These are phyloP conservation scores for Teleiodes luculella DNA, from an alignment of 2,888 invertebrate genomes.

Conservation along the genomic window DNA sequence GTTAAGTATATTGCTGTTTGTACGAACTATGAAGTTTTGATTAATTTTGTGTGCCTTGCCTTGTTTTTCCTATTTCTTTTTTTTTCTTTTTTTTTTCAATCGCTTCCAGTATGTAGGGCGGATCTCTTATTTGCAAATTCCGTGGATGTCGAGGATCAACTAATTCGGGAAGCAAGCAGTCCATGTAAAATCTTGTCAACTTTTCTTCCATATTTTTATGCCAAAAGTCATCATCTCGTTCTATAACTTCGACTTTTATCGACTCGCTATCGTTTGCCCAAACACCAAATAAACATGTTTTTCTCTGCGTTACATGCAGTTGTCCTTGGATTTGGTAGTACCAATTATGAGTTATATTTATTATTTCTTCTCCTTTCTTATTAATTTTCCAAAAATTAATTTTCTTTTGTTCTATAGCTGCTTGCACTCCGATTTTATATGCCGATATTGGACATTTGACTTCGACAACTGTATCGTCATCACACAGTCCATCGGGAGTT, in stretches of 20 bases:
- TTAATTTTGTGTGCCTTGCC: no score
- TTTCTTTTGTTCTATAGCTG: not conserved
- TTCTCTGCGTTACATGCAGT: not conserved
- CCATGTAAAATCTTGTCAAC: not conserved
- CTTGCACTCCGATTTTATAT: not conserved
- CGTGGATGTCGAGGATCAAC: not conserved
- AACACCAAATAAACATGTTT: not conserved
- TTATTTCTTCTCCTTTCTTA: not conserved
- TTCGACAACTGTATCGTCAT: not conserved
- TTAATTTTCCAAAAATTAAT: not conserved
- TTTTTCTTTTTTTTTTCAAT: not conserved
- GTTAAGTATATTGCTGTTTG: no score
- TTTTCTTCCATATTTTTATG: not conserved
- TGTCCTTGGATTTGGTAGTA: not conserved
- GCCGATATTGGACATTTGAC: not conserved
- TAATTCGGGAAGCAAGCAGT: not conserved
- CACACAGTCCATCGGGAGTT: not conserved
- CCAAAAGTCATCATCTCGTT: not conserved
- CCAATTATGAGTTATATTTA: not conserved
- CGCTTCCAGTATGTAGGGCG: not conserved
- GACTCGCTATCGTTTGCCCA: not conserved
- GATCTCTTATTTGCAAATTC: constrained; percentile 1
- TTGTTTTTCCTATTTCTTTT: no score
- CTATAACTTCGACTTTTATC: not conserved
- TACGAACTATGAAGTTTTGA: no score